phyloP scores from a whole-genome alignment of 2,797 vertebrate species.

The Kryptopterus vitreolus region DNA sequence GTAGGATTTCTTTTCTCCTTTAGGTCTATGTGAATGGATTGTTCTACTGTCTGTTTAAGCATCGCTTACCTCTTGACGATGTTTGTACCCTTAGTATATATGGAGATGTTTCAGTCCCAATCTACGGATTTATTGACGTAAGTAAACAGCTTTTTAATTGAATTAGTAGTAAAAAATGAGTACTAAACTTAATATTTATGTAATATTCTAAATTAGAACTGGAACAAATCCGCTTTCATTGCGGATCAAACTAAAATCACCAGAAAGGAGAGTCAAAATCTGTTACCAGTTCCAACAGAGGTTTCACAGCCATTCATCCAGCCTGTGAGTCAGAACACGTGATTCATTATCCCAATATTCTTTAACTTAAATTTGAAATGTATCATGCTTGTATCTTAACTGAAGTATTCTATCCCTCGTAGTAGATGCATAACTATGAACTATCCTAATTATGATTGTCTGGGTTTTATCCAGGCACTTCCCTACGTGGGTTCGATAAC shows the following conservation, averaged over 20 bases:
- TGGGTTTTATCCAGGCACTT: too few species aligned
- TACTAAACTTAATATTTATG: too few species aligned
- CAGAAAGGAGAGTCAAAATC: not conserved
- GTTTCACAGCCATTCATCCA: not conserved
- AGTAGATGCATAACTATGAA: too few species aligned
- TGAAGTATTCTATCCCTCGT: too few species aligned
- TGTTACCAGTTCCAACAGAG: not conserved
- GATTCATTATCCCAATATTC: too few species aligned
- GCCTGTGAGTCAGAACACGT: not conserved
- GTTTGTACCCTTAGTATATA: not conserved
- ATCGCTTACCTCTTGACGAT: not conserved
- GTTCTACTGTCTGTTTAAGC: not conserved
- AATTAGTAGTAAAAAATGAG: too few species aligned
- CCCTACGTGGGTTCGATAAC: too few species aligned
- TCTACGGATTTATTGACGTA: constrained; percentile 25
- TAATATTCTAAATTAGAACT: not conserved
- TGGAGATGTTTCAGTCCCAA: constrained; percentile 3
- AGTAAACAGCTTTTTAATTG: not conserved
- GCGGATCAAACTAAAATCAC: not conserved
- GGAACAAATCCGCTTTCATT: not conserved
- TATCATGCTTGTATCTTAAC: not conserved
- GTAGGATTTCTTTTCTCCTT: not conserved
- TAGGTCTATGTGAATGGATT: constrained; percentile 19
- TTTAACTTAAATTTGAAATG: not conserved
- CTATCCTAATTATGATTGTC: too few species aligned